Conservation (phyloP, 2,888 invertebrate species). For the Gryllus longicercus region DNA sequence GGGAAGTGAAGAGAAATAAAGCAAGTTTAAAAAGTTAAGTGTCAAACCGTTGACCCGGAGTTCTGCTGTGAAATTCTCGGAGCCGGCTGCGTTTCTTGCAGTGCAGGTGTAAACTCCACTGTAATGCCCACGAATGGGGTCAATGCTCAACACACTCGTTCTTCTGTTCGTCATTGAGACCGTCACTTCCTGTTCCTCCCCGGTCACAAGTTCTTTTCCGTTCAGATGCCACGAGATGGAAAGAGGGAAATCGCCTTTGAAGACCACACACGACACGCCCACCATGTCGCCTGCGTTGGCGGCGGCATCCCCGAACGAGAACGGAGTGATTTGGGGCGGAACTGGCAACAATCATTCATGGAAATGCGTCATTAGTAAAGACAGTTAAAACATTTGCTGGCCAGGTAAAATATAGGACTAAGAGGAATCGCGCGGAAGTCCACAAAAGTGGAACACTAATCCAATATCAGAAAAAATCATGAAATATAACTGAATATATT, state of each 20-base stretch:
- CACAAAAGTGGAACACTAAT: too few species aligned
- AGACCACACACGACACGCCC: constrained; percentile 67
- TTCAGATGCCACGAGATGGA: constrained; percentile 73
- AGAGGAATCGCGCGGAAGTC: too few species aligned
- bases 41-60: not conserved
- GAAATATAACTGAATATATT: too few species aligned
- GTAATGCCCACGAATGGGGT: constrained; percentile 61
- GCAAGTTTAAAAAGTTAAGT: too few species aligned
- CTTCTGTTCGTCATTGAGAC: constrained; percentile 63
- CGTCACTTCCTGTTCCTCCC: constrained; percentile 55
- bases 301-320: constrained; percentile 58
- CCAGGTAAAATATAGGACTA: too few species aligned
- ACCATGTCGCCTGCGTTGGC: constrained; percentile 73
- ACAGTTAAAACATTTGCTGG: too few species aligned
- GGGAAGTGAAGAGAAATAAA: too few species aligned
- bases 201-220: constrained; percentile 26
- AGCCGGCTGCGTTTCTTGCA: not conserved
- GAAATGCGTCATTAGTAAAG: too few species aligned
- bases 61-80: not conserved
- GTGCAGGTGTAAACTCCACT: constrained; percentile 67
- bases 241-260: constrained; percentile 72
- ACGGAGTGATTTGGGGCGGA: constrained; percentile 65
- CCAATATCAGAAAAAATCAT: too few species aligned
- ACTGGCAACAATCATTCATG: constrained; percentile 51
- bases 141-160: constrained; percentile 64